These are phyloP conservation scores for Psettodes erumei DNA, from an alignment of 2,113 vertebrate species.

Conservation along the genomic window DNA sequence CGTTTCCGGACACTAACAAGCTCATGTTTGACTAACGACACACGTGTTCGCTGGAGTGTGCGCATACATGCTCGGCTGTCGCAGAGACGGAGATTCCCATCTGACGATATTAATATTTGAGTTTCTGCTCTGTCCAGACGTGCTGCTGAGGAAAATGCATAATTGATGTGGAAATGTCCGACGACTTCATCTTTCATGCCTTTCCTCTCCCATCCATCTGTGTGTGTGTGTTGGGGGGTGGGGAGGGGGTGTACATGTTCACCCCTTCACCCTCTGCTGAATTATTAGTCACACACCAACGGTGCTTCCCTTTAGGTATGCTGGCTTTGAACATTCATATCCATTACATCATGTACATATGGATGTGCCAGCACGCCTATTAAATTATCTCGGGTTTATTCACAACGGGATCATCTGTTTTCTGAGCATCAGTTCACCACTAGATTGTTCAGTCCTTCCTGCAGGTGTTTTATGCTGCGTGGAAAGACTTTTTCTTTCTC, in stretches of 20 bases:
- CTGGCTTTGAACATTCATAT: background rate
- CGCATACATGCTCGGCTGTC: background rate
- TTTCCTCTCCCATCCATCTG: background rate
- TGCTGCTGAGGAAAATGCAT: constrained; percentile 43
- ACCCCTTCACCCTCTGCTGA: background rate
- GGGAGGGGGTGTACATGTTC: background rate
- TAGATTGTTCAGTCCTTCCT: background rate
- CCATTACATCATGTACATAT: background rate
- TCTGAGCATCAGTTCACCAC: background rate
- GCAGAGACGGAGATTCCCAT: background rate
- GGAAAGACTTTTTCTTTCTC: background rate
- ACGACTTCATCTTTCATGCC: constrained; percentile 29
- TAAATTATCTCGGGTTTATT: constrained; percentile 26
- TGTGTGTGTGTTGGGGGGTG: background rate
- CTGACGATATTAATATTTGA: constrained; percentile 46
- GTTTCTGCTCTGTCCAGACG: constrained; percentile 39
- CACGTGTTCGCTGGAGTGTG: background rate
- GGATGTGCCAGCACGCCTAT: background rate
- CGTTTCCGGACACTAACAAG: constrained; percentile 23
- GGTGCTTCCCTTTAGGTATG: background rate
- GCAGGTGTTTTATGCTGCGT: background rate
- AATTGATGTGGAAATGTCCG: constrained; percentile 59
- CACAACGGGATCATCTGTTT: constrained; percentile 3
- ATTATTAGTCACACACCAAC: constrained; percentile 8
- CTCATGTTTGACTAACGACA: constrained; percentile 16